phyloP scores from a whole-genome alignment of 2,888 invertebrate genomes.

The Sclerodermus sp. region DNA sequence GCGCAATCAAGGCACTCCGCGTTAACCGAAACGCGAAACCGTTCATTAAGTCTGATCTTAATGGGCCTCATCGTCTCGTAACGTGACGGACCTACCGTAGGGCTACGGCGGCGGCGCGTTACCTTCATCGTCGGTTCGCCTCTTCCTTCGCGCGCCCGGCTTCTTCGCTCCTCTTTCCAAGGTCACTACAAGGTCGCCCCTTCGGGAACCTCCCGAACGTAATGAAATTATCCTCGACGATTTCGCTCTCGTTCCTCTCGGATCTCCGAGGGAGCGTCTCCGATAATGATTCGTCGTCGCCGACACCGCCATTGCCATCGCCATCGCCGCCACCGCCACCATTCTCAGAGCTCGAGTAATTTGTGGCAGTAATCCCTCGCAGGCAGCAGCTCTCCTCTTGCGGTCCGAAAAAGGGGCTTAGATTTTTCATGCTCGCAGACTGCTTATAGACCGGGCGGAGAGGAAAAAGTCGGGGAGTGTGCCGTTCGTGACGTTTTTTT shows the following conservation, averaged over 20 bases:
- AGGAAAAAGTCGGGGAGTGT: too few species aligned
- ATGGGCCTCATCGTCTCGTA: conserved; percentile 15
- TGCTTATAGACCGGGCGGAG: too few species aligned
- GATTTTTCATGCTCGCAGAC: too few species aligned
- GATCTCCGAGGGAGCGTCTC: too few species aligned
- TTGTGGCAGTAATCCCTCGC: too few species aligned
- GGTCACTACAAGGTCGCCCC: conserved; percentile 32
- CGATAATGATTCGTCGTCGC: too few species aligned
- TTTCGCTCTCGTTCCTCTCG: conserved; percentile 12
- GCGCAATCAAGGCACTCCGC: conserved; percentile 14
- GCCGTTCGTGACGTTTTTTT: background rate
- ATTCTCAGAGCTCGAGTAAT: too few species aligned
- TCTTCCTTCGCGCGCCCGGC: conserved; percentile 4
- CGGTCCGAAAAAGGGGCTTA: too few species aligned
- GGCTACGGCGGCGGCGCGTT: background rate
- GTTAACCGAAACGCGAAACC: conserved; percentile 34
- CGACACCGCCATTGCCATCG: too few species aligned
- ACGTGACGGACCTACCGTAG: conserved; percentile 10
- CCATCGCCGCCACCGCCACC: too few species aligned
- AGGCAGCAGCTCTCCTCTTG: too few species aligned
- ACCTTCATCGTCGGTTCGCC: conserved; percentile 6
- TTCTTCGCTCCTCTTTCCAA: too few species aligned
- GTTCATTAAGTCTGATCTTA: conserved; percentile 35
- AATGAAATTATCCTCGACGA: conserved; percentile 10
- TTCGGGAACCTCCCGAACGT: background rate